Percentiles rank a stretch among this genome's conserved stretches.
phyloP scores from a whole-genome alignment of 2,113 vertebrate species.

The Butorides virescens region DNA sequence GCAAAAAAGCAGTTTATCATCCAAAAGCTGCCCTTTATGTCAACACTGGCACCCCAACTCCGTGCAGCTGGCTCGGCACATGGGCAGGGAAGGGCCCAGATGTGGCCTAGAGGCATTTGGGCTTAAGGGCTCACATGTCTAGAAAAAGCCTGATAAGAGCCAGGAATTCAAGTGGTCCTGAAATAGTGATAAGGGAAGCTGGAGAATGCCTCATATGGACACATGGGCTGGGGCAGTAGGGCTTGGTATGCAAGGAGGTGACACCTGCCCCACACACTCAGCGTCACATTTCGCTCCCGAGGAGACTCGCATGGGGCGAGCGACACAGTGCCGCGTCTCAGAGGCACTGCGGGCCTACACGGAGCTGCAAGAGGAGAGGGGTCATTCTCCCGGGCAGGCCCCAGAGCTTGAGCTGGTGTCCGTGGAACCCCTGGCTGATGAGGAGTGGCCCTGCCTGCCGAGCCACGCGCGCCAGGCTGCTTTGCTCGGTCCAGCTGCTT shows the following conservation, averaged over 20 bases:
- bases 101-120: background rate
- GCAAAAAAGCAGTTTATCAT: background rate
- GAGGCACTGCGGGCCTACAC: background rate
- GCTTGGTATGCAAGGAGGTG: constrained; percentile 38
- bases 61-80: background rate
- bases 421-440: background rate
- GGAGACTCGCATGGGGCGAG: background rate
- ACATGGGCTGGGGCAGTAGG: background rate
- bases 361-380: background rate
- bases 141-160: constrained; percentile 33
- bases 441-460: background rate
- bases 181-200: constrained; percentile 46
- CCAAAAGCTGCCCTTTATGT: background rate
- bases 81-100: background rate
- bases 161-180: constrained; percentile 56
- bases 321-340: background rate
- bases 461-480: background rate
- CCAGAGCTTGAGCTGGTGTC: background rate
- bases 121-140: background rate
- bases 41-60: background rate
- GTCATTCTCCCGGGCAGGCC: background rate
- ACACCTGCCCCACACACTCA: constrained; percentile 21
- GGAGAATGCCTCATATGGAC: constrained; percentile 52
- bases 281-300: background rate
- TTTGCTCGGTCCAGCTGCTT: background rate